Evolutionary conservation across 2,113 vertebrate genomes (phyloP).

Genomic region (Takifugu bimaculatus): DNA sequence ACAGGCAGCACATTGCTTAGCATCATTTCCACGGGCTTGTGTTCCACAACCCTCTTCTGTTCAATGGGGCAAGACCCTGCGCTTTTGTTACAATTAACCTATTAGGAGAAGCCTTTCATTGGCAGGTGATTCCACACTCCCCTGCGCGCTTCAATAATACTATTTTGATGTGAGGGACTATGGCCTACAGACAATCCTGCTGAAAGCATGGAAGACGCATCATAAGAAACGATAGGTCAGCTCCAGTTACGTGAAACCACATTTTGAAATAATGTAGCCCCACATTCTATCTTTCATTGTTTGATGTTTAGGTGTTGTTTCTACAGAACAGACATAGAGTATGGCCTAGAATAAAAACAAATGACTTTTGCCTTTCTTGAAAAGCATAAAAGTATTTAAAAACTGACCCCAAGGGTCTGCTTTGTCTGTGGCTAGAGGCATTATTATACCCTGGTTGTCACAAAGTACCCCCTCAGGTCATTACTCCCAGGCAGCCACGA

Average conservation of each 20-base stretch:
- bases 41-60: conserved; percentile 61
- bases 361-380: conserved; percentile 70
- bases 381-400: conserved; percentile 83
- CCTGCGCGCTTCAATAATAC: conserved; percentile 41
- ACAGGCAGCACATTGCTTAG: conserved; percentile 57
- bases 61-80: conserved; percentile 63
- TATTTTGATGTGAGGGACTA: conserved; percentile 45
- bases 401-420: conserved; percentile 80
- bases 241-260: conserved; percentile 21
- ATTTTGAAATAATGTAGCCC: conserved; percentile 38
- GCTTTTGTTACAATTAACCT: conserved; percentile 71
- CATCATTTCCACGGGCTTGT: conserved; percentile 68
- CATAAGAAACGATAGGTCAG: conserved; percentile 36
- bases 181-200: conserved; percentile 46
- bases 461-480: conserved; percentile 79
- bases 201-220: conserved; percentile 37
- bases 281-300: conserved; percentile 28
- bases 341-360: conserved; percentile 73
- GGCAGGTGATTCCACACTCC: conserved; percentile 56
- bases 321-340: conserved; percentile 27
- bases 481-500: conserved; percentile 74
- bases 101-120: conserved; percentile 64
- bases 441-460: conserved; percentile 81
- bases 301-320: conserved; percentile 43
- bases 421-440: conserved; percentile 79